Base-by-base conservation (phyloP, 2,113 vertebrate species). In the Circaetus cinerascens region DNA sequence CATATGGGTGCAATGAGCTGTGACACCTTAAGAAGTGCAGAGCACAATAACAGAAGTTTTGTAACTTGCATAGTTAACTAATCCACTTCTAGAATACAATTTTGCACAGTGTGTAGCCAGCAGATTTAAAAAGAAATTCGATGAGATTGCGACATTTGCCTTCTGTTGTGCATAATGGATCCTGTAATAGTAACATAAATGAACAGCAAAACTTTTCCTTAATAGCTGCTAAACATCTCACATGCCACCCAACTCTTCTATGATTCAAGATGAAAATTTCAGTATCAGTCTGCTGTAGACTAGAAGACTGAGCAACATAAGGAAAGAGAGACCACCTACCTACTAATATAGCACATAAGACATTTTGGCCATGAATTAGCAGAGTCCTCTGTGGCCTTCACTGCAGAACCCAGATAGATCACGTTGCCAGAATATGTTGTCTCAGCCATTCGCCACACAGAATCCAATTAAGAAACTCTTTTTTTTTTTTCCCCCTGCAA, bases 141-240 rank as follows among this genome's bases (percentile, higher is more conserved):
- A 74, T 95, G 72, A 88, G 76, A 63, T 30, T 59, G 53, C 76
- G 59, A 90, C 78, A 69, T 97, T 94, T 92, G 85, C 93, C 95
- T 94, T 95, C 95, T 95, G 92, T 92, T 93, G 40, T 74, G 32
- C 63, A 36, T 88, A 93, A 77, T 84, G 85, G 88, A 59, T 88
- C 72, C 72, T 74, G 11, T 85, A 94, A 71, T 46, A 63, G 78
- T 80, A 66, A 71, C 59, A 71, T 62, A 90, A 94, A 69, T 79
- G 45, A 66, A 88, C 26, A 67, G 57, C n/a, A 86, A 64, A 92
- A 73, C 59, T 74, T 86, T 76, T 76, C 66, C 18, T 88, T 66
- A 79, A 29, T 92, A 41, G 46, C 38, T 83, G 29, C 76, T 80
- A 66, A 88, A 55, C 79, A 36, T 71, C 46, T 93, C 55, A 16